These are phyloP conservation scores for Sebastiscus tertius DNA, from an alignment of 2,797 vertebrate species.

Conservation along the genomic window DNA sequence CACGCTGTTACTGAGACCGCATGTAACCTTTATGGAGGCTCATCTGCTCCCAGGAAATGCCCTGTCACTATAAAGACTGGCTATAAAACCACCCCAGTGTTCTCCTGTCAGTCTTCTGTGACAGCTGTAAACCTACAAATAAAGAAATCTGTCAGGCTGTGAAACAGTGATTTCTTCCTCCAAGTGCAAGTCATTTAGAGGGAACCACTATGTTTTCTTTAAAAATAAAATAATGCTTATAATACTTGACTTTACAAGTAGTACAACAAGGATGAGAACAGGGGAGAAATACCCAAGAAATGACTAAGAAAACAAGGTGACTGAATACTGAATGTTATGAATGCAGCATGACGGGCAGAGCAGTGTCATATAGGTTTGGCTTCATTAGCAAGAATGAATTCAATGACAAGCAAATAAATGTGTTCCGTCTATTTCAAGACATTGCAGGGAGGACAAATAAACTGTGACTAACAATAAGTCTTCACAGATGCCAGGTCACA, in stretches of 20 bases:
- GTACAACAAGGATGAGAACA: too few relatives aligned
- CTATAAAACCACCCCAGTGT: slow-evolving; percentile 8
- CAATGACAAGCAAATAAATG: slow-evolving; percentile 12
- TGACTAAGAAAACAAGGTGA: too few relatives aligned
- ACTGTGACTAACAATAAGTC: slow-evolving; percentile 22
- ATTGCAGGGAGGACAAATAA: slow-evolving; percentile 22
- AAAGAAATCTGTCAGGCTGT: slow-evolving; percentile 14
- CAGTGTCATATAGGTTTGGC: neutral
- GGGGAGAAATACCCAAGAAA: too few relatives aligned
- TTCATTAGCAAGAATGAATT: neutral
- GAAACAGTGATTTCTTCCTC: slow-evolving; percentile 17
- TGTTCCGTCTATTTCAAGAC: slow-evolving; percentile 32
- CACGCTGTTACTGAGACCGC: neutral
- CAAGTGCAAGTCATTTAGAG: neutral
- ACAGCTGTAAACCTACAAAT: neutral
- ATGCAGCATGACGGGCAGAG: neutral
- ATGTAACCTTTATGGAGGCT: slow-evolving; percentile 5
- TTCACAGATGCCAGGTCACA: slow-evolving; percentile 9
- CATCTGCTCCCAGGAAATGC: slow-evolving; percentile 45
- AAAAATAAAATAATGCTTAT: neutral
- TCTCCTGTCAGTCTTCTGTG: slow-evolving; percentile 39
- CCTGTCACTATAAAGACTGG: slow-evolving; percentile 38
- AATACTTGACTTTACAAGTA: neutral
- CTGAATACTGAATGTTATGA: neutral
- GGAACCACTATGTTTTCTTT: neutral